These are phyloP conservation scores for Ichneumoninae sp. DNA, from an alignment of 2,888 invertebrate genomes.

Conservation along the genomic window DNA sequence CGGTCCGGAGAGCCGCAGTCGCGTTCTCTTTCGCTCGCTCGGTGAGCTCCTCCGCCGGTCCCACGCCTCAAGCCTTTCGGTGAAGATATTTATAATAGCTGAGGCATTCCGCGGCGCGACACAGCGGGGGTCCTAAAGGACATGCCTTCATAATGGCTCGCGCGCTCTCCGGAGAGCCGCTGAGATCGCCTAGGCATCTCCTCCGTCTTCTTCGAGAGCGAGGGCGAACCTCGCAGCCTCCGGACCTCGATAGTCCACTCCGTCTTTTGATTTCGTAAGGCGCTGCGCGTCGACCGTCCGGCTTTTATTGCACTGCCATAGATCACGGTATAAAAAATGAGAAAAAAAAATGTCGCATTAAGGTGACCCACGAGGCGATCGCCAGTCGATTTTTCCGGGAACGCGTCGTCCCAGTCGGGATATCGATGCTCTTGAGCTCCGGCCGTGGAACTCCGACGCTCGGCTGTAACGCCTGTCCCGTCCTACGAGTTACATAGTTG, in stretches of 20 bases:
- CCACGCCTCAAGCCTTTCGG: slow-evolving; percentile 78
- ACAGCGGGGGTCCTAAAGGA: slow-evolving; percentile 80
- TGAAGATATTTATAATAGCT: slow-evolving; percentile 81
- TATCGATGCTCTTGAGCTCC: not conserved
- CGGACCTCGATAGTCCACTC: not conserved
- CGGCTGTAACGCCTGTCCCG: not conserved
- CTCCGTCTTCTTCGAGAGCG: slow-evolving; percentile 11
- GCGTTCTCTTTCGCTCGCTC: slow-evolving; percentile 11
- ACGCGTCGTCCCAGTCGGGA: not conserved
- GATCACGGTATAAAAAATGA: not conserved
- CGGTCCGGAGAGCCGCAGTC: slow-evolving; percentile 12
- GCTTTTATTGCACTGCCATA: slow-evolving; percentile 21
- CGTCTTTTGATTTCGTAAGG: not conserved
- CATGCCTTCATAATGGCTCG: slow-evolving; percentile 78
- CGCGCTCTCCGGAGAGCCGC: slow-evolving; percentile 10
- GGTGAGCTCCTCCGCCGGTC: slow-evolving; percentile 67
- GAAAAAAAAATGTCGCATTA: not conserved
- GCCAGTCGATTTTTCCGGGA: not conserved
- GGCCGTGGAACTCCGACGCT: not conserved
- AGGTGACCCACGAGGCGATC: not conserved
- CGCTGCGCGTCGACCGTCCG: not conserved
- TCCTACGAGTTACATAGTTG: slow-evolving; percentile 14
- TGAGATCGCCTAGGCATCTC: slow-evolving; percentile 40
- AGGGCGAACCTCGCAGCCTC: slow-evolving; percentile 1
- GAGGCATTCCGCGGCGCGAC: slow-evolving; percentile 77